A percentile compares a stretch with the other conserved stretches of the same genome.
Evolutionary conservation across 2,113 vertebrate genomes (phyloP).

Genomic region (Genyomyrus donnyi): DNA sequence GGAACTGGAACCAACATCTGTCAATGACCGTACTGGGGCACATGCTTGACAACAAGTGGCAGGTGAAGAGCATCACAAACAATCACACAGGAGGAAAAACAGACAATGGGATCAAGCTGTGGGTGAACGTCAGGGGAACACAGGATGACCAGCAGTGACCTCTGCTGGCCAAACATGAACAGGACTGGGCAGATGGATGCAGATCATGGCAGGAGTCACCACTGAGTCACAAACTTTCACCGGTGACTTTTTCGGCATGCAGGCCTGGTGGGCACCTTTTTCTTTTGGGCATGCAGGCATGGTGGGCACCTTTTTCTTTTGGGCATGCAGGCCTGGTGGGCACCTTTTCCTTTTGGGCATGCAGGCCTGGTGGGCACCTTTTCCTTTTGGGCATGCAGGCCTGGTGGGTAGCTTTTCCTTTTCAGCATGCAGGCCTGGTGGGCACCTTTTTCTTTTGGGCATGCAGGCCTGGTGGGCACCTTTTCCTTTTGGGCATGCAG

Average conservation of each 20-base stretch:
- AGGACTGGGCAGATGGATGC: background rate
- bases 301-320: background rate
- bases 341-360: background rate
- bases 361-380: background rate
- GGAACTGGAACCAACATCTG: background rate
- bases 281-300: background rate
- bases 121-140: background rate
- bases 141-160: background rate
- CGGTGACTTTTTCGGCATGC: background rate
- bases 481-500: background rate
- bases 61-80: background rate
- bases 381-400: background rate
- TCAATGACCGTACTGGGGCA: background rate
- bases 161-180: background rate
- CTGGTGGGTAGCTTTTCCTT: background rate
- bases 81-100: background rate
- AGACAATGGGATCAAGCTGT: background rate
- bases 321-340: background rate
- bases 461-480: background rate
- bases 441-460: background rate
- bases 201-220: background rate
- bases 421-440: background rate
- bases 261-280: background rate
- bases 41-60: background rate
- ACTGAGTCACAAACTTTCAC: background rate